A percentile compares a stretch with the other conserved stretches of the same genome.
phyloP scores from a whole-genome alignment of 1,140 invertebrate genomes.

The Lasioglossum baleicum region DNA sequence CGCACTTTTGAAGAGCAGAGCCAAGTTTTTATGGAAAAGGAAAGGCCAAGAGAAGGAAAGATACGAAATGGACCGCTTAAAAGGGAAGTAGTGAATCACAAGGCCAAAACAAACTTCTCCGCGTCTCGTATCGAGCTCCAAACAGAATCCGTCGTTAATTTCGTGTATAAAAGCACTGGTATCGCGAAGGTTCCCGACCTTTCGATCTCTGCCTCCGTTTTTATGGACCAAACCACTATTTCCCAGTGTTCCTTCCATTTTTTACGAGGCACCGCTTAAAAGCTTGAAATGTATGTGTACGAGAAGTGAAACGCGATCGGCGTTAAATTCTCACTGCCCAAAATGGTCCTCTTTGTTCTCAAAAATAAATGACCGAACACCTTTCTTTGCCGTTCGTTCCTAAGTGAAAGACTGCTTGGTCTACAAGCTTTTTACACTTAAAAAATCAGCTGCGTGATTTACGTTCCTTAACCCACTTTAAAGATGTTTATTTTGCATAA shows the following conservation, averaged over 20 bases:
- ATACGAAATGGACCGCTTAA: neutral
- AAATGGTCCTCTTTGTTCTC: too few relatives aligned
- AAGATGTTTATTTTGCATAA: too few relatives aligned
- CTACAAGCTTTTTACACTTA: too few relatives aligned
- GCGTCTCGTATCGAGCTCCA: slow-evolving; percentile 1
- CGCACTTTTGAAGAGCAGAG: too few relatives aligned
- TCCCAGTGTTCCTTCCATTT: neutral
- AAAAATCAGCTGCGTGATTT: too few relatives aligned
- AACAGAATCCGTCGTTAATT: slow-evolving; percentile 30
- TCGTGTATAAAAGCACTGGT: slow-evolving; percentile 9
- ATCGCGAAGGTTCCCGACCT: neutral
- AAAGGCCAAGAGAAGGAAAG: too few relatives aligned
- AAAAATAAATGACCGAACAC: too few relatives aligned
- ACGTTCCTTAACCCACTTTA: too few relatives aligned
- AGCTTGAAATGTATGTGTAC: slow-evolving; percentile 19
- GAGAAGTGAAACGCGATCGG: slow-evolving; percentile 17
- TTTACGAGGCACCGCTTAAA: slow-evolving; percentile 24
- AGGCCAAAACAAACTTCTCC: slow-evolving; percentile 10
- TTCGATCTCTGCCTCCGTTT: neutral
- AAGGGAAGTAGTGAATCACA: neutral
- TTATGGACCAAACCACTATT: neutral
- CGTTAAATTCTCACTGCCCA: too few relatives aligned
- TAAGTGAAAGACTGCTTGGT: too few relatives aligned
- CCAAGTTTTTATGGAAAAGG: too few relatives aligned
- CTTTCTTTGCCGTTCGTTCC: too few relatives aligned